Conservation (phyloP, 2,113 vertebrate genomes). For the Stegostoma tigrinum region DNA sequence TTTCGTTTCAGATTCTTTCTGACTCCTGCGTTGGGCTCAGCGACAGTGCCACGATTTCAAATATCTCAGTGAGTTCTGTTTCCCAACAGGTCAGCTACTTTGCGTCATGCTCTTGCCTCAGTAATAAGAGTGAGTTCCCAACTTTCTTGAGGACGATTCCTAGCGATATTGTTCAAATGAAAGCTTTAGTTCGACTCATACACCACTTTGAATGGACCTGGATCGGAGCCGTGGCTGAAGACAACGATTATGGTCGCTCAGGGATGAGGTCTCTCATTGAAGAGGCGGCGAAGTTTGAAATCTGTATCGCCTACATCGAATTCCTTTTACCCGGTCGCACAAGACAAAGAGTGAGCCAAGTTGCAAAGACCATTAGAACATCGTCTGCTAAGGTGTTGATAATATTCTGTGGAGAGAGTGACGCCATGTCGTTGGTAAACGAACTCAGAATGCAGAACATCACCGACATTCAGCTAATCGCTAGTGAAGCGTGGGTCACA, state of each 20-base stretch:
- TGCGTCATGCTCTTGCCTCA: constrained; percentile 39
- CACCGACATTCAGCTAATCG: constrained; percentile 41
- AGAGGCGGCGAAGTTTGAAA: background rate
- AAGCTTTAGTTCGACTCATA: constrained; percentile 41
- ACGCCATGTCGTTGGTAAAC: background rate
- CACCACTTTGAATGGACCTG: constrained; percentile 42
- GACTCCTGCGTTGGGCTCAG: too few relatives aligned
- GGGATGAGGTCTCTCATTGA: background rate
- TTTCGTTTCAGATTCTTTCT: too few relatives aligned
- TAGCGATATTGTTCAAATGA: constrained; percentile 43
- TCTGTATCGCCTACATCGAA: constrained; percentile 12
- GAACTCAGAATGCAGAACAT: constrained; percentile 23
- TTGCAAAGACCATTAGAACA: background rate
- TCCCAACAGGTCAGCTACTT: constrained; percentile 39
- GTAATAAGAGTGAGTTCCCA: constrained; percentile 41
- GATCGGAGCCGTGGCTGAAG: constrained; percentile 41
- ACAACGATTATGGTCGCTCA: constrained; percentile 39
- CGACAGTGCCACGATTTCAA: background rate
- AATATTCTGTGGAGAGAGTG: background rate
- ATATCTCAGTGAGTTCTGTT: background rate
- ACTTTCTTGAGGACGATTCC: constrained; percentile 46
- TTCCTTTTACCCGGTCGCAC: background rate
- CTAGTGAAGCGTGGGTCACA: constrained; percentile 16
- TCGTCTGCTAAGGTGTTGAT: background rate
- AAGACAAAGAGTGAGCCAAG: background rate